A percentile compares a stretch with the other conserved stretches of the same genome.
Conservation (phyloP, 2,888 invertebrate species). For the Platerodrilus igneus region DNA sequence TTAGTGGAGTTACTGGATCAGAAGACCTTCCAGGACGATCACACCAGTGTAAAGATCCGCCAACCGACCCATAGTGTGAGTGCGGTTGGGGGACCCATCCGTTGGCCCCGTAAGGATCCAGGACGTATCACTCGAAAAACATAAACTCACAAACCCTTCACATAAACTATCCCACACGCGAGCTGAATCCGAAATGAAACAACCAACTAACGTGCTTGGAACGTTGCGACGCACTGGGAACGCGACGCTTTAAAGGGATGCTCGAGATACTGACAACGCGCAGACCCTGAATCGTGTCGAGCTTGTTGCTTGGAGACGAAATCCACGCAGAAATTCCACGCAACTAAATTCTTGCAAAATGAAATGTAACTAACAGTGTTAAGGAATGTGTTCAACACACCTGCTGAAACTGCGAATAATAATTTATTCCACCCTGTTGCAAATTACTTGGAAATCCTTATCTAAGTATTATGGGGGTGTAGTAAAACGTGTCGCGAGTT, state of each 20-base stretch:
- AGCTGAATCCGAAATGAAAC: constrained; percentile 1
- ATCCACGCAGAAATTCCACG: constrained; percentile 21
- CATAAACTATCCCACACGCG: constrained; percentile 21
- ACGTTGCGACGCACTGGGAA: constrained; percentile 29
- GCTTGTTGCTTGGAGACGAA: constrained; percentile 34
- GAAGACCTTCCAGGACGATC: constrained; percentile 46
- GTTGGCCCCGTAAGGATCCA: constrained; percentile 52
- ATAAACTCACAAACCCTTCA: constrained; percentile 27
- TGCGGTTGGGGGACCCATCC: constrained; percentile 45
- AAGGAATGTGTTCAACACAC: too few species aligned
- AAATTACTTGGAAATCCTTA: too few species aligned
- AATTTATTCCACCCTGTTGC: too few species aligned
- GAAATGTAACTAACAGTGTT: too few species aligned
- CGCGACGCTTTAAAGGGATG: constrained; percentile 23
- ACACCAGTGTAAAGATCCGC: constrained; percentile 40
- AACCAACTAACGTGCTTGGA: constrained; percentile 15
- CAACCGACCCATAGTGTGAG: constrained; percentile 37
- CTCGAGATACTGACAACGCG: constrained; percentile 28
- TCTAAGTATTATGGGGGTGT: too few species aligned
- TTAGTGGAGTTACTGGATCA: constrained; percentile 53
- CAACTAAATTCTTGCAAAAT: constrained; percentile 13
- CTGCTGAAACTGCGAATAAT: too few species aligned
- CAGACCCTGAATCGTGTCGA: constrained; percentile 31
- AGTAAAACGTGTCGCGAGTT: too few species aligned
- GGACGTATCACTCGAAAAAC: constrained; percentile 29